These are phyloP conservation scores for Sialia sialis DNA, from an alignment of 2,113 vertebrate genomes.

Conservation along the genomic window DNA sequence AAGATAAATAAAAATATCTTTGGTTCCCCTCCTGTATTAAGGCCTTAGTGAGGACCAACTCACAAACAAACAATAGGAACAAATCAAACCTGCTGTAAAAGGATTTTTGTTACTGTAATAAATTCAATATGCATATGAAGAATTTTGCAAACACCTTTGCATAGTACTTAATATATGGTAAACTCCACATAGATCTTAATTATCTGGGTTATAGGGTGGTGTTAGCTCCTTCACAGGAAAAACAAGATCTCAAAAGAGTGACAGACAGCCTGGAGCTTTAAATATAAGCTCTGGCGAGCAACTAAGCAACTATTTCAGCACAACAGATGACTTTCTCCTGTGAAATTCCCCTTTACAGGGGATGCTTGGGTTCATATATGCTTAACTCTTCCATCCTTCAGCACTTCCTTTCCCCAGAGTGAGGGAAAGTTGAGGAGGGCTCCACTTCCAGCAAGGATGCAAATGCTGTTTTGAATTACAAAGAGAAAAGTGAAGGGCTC, in stretches of 20 bases:
- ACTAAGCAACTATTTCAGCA: slow-evolving; percentile 46
- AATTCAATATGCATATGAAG: neutral
- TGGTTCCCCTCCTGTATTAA: neutral
- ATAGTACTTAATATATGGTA: neutral
- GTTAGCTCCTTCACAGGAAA: neutral
- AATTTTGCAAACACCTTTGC: neutral
- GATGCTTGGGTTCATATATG: slow-evolving; percentile 34
- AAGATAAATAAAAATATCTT: neutral
- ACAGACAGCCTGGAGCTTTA: slow-evolving; percentile 29
- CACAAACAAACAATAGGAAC: neutral
- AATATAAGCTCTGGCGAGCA: slow-evolving; percentile 7
- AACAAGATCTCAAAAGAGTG: neutral
- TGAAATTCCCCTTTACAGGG: slow-evolving; percentile 19
- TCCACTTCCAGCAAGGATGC: neutral
- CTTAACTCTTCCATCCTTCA: slow-evolving; percentile 39
- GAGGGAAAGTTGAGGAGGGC: slow-evolving; percentile 7
- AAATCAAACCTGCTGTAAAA: neutral
- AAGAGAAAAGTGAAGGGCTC: slow-evolving; percentile 21
- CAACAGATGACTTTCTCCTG: slow-evolving; percentile 57
- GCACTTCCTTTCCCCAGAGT: slow-evolving; percentile 42
- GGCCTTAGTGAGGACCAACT: neutral
- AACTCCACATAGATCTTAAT: neutral
- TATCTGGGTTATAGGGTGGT: neutral
- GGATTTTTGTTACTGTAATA: neutral
- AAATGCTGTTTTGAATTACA: slow-evolving; percentile 66